phyloP scores from a whole-genome alignment of 2,888 invertebrate genomes.

The Ornithoptera priamus region DNA sequence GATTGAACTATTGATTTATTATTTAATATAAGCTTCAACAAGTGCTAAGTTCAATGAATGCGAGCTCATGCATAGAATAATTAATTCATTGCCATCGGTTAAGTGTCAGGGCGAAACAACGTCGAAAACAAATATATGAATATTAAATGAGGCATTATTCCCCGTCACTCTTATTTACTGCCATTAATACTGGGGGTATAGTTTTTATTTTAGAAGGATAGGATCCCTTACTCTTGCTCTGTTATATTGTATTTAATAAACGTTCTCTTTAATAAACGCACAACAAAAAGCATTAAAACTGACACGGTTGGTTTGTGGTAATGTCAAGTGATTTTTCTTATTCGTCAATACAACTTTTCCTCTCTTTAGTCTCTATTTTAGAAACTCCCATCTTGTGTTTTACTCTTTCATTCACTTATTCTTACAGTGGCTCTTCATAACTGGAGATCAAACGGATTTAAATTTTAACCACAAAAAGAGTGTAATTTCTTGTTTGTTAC shows the following conservation, averaged over 20 bases:
- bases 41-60: conserved; percentile 51
- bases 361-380: no score
- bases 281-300: no score
- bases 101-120: conserved; percentile 59
- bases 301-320: no score
- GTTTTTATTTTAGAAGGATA: conserved; percentile 27
- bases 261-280: no score
- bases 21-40: conserved; percentile 28
- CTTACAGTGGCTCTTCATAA: no score
- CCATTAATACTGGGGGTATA: conserved; percentile 38
- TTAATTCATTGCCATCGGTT: conserved; percentile 64
- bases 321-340: no score
- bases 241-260: conserved; percentile 2
- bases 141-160: conserved; percentile 62
- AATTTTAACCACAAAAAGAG: no score
- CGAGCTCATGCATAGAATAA: conserved; percentile 60
- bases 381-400: no score
- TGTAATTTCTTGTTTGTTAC: no score
- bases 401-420: no score
- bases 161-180: conserved; percentile 48
- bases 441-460: no score
- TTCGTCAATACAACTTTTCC: no score
- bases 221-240: conserved; percentile 9
- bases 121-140: conserved; percentile 74
- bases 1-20: background rate